These are phyloP conservation scores for Nyleta sp. DNA, from an alignment of 2,888 invertebrate species.

Conservation along the genomic window DNA sequence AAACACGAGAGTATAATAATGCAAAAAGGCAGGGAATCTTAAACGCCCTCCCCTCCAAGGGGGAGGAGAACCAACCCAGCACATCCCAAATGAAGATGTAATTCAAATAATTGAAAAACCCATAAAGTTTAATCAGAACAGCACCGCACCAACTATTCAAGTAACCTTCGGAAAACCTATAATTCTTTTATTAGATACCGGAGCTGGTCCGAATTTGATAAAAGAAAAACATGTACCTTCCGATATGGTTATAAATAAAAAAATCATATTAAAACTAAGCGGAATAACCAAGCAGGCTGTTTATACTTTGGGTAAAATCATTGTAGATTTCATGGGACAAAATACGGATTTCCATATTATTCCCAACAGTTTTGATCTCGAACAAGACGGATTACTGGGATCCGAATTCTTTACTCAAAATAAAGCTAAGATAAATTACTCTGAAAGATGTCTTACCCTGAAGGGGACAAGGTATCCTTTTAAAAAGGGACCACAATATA, in stretches of 20 bases:
- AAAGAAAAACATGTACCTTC: not conserved
- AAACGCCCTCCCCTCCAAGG: not conserved
- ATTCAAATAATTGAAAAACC: not conserved
- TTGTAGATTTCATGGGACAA: not conserved
- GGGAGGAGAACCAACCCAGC: not conserved
- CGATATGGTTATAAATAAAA: not conserved
- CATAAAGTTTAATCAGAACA: constrained; percentile 1
- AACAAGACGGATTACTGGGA: constrained; percentile 7
- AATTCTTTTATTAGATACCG: not conserved
- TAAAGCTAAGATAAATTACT: not conserved
- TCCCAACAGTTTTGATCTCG: not conserved
- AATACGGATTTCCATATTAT: constrained; percentile 9
- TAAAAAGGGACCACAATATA: not conserved
- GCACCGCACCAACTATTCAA: not conserved
- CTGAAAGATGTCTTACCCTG: constrained; percentile 2
- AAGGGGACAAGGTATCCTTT: not conserved
- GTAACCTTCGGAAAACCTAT: not conserved
- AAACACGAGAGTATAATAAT: constrained; percentile 14
- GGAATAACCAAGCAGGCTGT: not conserved
- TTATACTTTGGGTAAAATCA: not conserved
- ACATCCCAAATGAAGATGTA: not conserved
- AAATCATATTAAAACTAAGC: not conserved
- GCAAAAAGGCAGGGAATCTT: constrained; percentile 4
- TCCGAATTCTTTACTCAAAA: not conserved
- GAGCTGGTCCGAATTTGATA: not conserved